A percentile compares a stretch with the other conserved stretches of the same genome.
These are phyloP conservation scores for Melanocharis versteri DNA, from an alignment of 2,113 vertebrate species.

Conservation along the genomic window DNA sequence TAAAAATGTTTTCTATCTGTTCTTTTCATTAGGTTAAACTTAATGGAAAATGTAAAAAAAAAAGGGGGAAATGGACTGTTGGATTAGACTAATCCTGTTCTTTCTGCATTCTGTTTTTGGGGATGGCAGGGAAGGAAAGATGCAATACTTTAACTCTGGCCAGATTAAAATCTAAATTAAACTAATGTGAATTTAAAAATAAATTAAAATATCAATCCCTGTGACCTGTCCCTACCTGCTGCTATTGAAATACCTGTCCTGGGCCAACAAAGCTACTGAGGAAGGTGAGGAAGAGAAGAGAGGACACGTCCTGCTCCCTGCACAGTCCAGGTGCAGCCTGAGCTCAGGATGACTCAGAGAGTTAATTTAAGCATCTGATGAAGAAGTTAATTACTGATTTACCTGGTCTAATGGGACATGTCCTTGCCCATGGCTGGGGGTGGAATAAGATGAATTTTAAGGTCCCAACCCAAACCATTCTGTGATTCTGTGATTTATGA, in stretches of 20 bases:
- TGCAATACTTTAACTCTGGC: accelerated
- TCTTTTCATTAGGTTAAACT: background rate
- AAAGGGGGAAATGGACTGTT: background rate
- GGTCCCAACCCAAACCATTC: background rate
- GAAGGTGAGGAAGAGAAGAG: background rate
- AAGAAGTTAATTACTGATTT: background rate
- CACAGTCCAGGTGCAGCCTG: background rate
- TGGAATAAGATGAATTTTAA: background rate
- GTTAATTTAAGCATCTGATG: background rate
- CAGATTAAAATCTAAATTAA: background rate
- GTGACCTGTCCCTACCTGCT: background rate
- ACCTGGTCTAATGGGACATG: background rate
- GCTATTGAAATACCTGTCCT: background rate
- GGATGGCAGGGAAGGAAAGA: background rate
- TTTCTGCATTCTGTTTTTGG: background rate
- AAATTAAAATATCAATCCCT: background rate
- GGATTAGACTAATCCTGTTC: background rate
- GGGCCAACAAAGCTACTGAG: background rate
- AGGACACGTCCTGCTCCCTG: accelerated
- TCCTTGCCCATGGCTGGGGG: background rate
- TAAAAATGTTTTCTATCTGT: background rate
- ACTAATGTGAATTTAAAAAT: accelerated
- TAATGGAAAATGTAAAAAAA: background rate
- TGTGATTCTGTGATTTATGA: background rate
- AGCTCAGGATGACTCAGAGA: background rate